Evolutionary conservation across 2,888 invertebrate species (phyloP).

Genomic region (Dione vanillae): DNA sequence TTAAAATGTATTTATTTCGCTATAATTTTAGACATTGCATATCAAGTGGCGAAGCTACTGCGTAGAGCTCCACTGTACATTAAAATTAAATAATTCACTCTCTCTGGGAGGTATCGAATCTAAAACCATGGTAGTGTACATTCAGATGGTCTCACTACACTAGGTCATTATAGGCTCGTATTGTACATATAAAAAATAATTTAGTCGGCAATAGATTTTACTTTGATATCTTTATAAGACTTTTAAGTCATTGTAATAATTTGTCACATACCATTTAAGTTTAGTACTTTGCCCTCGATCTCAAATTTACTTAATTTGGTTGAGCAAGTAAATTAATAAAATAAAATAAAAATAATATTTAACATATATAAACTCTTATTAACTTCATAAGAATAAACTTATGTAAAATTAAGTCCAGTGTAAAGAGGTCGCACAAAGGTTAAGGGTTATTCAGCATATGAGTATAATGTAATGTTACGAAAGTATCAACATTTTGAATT

Average conservation of each 20-base stretch:
- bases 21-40: too few species aligned
- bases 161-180: too few species aligned
- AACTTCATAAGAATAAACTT: constrained; percentile 10
- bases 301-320: not conserved
- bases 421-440: constrained; percentile 25
- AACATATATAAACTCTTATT: constrained; percentile 9
- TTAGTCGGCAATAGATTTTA: not conserved
- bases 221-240: not conserved
- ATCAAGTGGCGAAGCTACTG: too few species aligned
- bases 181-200: not conserved
- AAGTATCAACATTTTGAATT: constrained; percentile 18
- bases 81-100: too few species aligned
- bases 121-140: too few species aligned
- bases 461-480: constrained; percentile 18
- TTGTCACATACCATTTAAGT: not conserved
- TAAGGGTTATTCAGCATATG: constrained; percentile 25
- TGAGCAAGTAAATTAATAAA: not conserved
- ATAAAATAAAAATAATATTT: not conserved
- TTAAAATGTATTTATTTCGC: too few species aligned
- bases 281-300: not conserved
- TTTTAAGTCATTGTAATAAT: not conserved
- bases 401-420: constrained; percentile 21
- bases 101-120: too few species aligned
- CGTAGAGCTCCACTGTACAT: too few species aligned
- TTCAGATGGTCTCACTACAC: too few species aligned